Base-by-base conservation (phyloP, 2,888 invertebrate species). In the Limnephilus marmoratus region DNA sequence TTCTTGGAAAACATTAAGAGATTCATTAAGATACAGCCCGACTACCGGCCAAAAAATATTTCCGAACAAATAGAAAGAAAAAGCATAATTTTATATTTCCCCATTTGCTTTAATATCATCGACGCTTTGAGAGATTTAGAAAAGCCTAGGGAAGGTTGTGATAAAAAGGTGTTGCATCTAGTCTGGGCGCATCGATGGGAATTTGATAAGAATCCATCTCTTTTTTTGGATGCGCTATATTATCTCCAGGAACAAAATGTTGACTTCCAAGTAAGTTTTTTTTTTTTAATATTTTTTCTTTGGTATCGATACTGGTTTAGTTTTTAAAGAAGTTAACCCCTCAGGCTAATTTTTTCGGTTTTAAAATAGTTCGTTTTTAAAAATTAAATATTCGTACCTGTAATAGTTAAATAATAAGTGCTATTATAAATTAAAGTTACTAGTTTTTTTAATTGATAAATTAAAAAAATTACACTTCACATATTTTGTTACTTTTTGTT, bases 171-270 rank as follows among this genome's bases (percentile, higher is more conserved):
- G 90, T 94, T 97, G 85, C 97, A 97, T 94, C 96, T 98, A 91
- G 96, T 97, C 11, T 98, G 98, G 98, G 97, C 98, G 0, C 98
- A 98, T 95, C 95, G 98, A 94, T 98, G 98, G 97, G 98, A 98
- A 94, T 97, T 97, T 94, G 98, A 98, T 94, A 98, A 98, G 95
- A 97, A 97, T 94, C 98, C 98, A 0, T 96, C 97, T 85, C 94
- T 96, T 29, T 96, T 98, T 94, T 97, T 97, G 92, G 95, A 96
- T 80, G 96, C 96, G 1, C 94, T 97, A 9, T 94, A 95, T 92
- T 95, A 95, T 92, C 94, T 97, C 45, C 95, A 96, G 90, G 96
- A 96, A 85, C 95, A 96, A 18, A 96, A 96, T 37, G 94, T 95
- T 18, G 95, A 96, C 91, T 98, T 98, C 94, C 95, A 95, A 92